Percentiles rank a stretch among this genome's conserved stretches.
These are phyloP conservation scores for Takifugu bimaculatus DNA, from an alignment of 2,113 vertebrate genomes.

Conservation along the genomic window DNA sequence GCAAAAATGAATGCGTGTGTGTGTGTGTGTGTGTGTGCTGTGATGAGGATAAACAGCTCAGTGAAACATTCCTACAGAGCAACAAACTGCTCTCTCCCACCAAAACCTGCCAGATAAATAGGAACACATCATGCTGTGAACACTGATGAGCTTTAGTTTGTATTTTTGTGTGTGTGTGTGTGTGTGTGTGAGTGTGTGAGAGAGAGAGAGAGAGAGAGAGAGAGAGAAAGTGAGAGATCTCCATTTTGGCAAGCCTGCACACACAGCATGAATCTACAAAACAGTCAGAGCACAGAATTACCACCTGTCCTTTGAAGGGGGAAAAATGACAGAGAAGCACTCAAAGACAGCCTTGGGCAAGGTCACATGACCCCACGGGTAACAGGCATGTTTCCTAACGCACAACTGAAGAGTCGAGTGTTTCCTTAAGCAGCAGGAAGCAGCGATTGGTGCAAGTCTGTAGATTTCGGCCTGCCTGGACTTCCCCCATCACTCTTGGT, in stretches of 20 bases:
- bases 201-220: not conserved
- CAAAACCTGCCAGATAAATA: slow-evolving; percentile 22
- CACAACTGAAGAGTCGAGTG: not conserved
- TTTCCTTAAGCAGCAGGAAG: slow-evolving; percentile 5
- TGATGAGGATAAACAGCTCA: slow-evolving; percentile 22
- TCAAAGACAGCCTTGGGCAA: not conserved
- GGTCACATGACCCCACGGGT: not conserved
- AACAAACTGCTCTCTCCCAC: slow-evolving; percentile 12
- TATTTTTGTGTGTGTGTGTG: not conserved
- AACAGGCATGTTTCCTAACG: not conserved
- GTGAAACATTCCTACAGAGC: slow-evolving; percentile 13
- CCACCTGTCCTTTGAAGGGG: slow-evolving; percentile 59
- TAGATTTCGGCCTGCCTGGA: not conserved
- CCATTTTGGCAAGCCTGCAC: slow-evolving; percentile 32
- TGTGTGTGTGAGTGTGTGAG: not conserved
- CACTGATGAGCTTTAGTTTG: slow-evolving; percentile 19
- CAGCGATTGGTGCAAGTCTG: slow-evolving; percentile 7
- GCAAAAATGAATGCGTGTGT: not conserved
- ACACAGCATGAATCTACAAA: slow-evolving; percentile 32
- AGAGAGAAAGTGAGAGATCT: not conserved
- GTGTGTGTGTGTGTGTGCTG: slow-evolving; percentile 9
- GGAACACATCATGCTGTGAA: slow-evolving; percentile 20
- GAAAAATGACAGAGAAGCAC: not conserved
- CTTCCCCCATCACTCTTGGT: not conserved
- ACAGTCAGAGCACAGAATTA: slow-evolving; percentile 63